Evolutionary conservation across 2,113 vertebrate species (phyloP).

Genomic region (Oreotrochilus melanogaster): DNA sequence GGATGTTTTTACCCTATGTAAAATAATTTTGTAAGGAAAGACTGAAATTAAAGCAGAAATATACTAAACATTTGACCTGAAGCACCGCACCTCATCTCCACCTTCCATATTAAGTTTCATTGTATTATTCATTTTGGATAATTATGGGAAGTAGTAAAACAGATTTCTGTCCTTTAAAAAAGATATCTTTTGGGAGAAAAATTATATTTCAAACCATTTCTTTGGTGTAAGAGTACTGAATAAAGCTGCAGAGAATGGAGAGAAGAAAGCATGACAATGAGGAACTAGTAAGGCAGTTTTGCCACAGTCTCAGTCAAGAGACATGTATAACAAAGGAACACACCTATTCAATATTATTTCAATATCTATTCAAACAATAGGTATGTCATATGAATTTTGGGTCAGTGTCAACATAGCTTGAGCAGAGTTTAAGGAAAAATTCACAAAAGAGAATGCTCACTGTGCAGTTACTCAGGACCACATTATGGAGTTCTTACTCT

Average conservation of each 20-base stretch:
- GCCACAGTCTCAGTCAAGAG: background rate
- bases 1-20: background rate
- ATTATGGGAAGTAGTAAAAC: background rate
- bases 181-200: background rate
- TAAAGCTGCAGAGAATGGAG: background rate
- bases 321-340: slow-evolving; percentile 19
- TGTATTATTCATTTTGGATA: background rate
- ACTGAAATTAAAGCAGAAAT: background rate
- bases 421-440: background rate
- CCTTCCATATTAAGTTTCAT: background rate
- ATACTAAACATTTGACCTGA: background rate
- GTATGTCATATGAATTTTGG: background rate
- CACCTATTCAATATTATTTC: background rate
- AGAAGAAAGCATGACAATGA: background rate
- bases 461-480: background rate
- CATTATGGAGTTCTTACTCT: background rate
- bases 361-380: background rate
- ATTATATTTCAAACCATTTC: background rate
- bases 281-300: background rate
- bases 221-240: background rate
- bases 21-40: background rate
- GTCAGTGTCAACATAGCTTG: background rate
- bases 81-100: background rate
- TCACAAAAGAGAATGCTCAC: background rate
- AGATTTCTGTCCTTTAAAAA: slow-evolving; percentile 6